Evolutionary conservation across 2,888 invertebrate species (phyloP).

Genomic region (Erpobdella octoculata): DNA sequence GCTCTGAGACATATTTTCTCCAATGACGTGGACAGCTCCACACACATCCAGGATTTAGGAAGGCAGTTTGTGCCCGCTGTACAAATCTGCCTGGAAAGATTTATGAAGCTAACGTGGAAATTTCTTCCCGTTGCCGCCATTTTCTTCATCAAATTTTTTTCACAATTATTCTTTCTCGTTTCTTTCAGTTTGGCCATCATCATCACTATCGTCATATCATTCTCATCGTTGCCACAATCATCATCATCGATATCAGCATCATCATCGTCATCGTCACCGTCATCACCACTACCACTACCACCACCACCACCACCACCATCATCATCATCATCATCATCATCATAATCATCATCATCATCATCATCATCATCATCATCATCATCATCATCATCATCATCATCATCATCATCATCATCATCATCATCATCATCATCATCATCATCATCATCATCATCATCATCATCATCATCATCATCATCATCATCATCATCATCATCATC

Average conservation of each 20-base stretch:
- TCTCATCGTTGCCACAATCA: not conserved
- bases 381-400: not conserved
- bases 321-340: constrained; percentile 6
- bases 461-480: constrained; percentile 13
- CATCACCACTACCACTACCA: not conserved
- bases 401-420: not conserved
- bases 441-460: constrained; percentile 15
- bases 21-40: no score
- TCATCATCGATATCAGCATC: constrained; percentile 17
- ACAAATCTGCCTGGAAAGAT: no score
- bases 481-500: constrained; percentile 12
- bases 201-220: no score
- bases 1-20: no score
- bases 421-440: constrained; percentile 13
- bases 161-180: no score
- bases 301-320: not conserved
- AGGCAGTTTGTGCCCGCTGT: no score
- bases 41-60: no score
- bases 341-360: constrained; percentile 4
- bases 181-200: no score
- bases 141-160: no score
- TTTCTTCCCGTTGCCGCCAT: no score
- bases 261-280: not conserved
- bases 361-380: not conserved
- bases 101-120: no score